phyloP scores from a whole-genome alignment of 53 echinoderm and acorn worm species.

The Zoroaster sp. region DNA sequence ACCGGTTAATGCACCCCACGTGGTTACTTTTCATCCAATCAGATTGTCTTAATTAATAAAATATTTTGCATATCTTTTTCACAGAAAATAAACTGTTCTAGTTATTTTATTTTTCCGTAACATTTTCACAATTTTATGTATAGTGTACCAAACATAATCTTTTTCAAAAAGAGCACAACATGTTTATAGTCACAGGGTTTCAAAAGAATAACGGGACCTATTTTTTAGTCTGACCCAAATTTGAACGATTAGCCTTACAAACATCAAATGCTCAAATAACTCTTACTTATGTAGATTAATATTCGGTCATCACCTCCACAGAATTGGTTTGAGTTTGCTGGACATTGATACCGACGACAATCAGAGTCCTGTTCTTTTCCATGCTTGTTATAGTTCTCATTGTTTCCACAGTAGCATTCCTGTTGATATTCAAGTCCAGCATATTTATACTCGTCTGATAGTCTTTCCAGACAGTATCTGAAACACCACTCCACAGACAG shows the following conservation, averaged over 20 bases:
- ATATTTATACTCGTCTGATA: not conserved
- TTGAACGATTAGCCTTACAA: no score
- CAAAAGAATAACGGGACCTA: no score
- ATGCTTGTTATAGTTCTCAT: not conserved
- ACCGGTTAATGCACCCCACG: no score
- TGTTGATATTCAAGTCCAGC: not conserved
- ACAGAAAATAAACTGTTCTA: no score
- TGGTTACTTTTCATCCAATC: no score
- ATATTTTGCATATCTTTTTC: no score
- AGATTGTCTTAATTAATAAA: no score
- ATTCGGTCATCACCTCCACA: not conserved
- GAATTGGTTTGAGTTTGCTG: not conserved
- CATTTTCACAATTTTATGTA: no score
- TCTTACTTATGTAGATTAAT: not conserved
- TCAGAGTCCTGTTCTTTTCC: not conserved
- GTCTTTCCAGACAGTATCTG: not conserved
- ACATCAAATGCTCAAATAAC: not conserved
- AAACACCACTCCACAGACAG: constrained; percentile 7
- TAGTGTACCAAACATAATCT: not conserved
- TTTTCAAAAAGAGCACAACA: not conserved
- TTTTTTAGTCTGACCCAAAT: no score
- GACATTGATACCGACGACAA: not conserved
- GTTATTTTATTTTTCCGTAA: no score
- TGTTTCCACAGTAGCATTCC: not conserved
- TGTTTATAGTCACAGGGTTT: not conserved